Conservation (phyloP, 2,797 vertebrate species). For the Hybognathus amarus region DNA sequence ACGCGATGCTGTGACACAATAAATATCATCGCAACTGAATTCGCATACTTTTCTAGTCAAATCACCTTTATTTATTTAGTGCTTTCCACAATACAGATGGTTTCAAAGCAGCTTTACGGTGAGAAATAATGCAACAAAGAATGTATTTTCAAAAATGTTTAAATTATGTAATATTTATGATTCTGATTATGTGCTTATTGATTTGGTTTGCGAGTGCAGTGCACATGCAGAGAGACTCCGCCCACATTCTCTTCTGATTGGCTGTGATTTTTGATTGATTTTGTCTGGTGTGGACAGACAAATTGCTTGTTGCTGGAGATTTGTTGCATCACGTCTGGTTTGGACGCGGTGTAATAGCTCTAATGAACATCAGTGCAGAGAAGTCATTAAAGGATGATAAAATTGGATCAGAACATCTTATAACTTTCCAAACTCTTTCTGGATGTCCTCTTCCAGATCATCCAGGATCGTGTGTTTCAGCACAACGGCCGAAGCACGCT, state of each 20-base stretch:
- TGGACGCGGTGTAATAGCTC: neutral
- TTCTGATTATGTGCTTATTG: too few relatives aligned
- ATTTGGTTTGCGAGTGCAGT: too few relatives aligned
- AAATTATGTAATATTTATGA: too few relatives aligned
- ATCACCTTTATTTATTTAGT: too few relatives aligned
- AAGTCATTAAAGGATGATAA: neutral
- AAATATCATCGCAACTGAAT: neutral
- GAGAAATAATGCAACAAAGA: too few relatives aligned
- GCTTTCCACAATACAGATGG: too few relatives aligned
- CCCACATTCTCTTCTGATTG: too few relatives aligned
- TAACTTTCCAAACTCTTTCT: slow-evolving; percentile 5
- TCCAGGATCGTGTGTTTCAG: slow-evolving; percentile 96
- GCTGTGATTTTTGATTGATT: neutral
- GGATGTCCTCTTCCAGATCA: slow-evolving; percentile 81
- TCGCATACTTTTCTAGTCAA: neutral
- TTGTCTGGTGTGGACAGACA: neutral
- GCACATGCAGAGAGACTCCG: too few relatives aligned
- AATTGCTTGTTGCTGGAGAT: neutral
- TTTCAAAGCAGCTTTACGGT: too few relatives aligned
- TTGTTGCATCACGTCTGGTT: neutral
- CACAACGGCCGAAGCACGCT: slow-evolving; percentile 92
- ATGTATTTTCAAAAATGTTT: too few relatives aligned
- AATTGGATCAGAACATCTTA: neutral
- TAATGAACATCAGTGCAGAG: neutral
- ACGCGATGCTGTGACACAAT: neutral